A percentile compares a stretch with the other conserved stretches of the same genome.
These are phyloP conservation scores for Aleiodes sp. DNA, from an alignment of 1,140 invertebrate species.

Conservation along the genomic window DNA sequence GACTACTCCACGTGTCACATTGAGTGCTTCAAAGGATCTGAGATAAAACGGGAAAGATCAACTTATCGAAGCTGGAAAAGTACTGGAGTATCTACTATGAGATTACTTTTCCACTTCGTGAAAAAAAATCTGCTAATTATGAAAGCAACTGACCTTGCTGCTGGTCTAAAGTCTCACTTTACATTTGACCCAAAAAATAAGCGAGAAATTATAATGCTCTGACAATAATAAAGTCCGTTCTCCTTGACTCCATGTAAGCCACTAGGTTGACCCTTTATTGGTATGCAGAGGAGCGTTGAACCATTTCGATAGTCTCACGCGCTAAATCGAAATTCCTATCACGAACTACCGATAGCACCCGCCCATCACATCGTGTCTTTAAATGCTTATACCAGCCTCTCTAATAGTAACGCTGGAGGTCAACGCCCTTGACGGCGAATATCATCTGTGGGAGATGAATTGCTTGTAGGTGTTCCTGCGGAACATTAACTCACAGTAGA, in stretches of 20 bases:
- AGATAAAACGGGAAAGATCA: neutral
- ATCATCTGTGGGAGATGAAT: no score
- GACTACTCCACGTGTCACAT: neutral
- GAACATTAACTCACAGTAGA: no score
- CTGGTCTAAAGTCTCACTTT: no score
- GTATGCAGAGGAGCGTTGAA: constrained; percentile 49
- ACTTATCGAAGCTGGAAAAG: neutral
- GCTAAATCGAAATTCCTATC: constrained; percentile 49
- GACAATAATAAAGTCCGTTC: constrained; percentile 19
- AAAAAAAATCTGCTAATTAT: no score
- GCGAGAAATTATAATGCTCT: neutral
- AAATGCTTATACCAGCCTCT: constrained; percentile 48
- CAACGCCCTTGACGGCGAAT: constrained; percentile 26
- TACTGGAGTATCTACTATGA: no score
- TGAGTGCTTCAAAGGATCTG: neutral
- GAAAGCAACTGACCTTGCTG: no score
- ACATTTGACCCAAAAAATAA: neutral
- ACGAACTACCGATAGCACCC: constrained; percentile 48
- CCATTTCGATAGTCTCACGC: constrained; percentile 41
- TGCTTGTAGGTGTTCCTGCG: no score
- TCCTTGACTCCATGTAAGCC: constrained; percentile 46
- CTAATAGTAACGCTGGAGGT: constrained; percentile 43
- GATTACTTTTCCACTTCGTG: no score
- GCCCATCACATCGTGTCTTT: constrained; percentile 36
- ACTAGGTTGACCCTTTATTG: constrained; percentile 47